These are phyloP conservation scores for Calidris pygmaea DNA, from an alignment of 2,113 vertebrate species.

Conservation along the genomic window DNA sequence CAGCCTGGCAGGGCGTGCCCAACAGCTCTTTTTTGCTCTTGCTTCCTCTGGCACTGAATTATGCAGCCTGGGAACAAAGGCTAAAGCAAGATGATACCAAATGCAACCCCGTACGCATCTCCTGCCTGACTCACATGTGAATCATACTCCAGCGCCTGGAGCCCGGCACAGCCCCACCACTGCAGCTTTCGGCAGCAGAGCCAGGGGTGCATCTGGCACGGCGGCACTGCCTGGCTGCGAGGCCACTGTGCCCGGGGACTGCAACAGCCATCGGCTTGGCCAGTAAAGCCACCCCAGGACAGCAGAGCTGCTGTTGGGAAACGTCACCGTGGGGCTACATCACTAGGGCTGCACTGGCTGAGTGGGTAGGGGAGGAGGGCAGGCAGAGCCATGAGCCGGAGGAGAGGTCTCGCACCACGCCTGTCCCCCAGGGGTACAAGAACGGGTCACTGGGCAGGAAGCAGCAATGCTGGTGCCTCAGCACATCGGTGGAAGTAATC, in stretches of 20 bases:
- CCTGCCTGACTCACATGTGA: not conserved
- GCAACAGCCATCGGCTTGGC: no score
- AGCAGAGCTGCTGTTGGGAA: not conserved
- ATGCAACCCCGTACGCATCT: not conserved
- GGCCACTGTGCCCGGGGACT: not conserved
- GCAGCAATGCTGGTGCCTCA: not conserved
- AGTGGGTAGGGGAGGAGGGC: not conserved
- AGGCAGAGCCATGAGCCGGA: not conserved
- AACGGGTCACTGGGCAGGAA: not conserved
- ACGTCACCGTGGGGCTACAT: accelerated
- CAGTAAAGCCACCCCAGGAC: not conserved
- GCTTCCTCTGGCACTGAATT: not conserved
- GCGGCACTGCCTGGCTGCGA: accelerated
- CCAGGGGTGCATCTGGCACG: accelerated
- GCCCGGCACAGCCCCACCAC: not conserved
- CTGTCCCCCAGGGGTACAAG: not conserved
- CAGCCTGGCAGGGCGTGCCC: not conserved
- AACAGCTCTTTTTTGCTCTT: not conserved
- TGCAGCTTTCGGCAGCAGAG: not conserved
- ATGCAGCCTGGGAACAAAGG: not conserved
- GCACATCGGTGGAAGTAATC: accelerated
- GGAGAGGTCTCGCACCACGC: not conserved
- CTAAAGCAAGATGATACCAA: not conserved
- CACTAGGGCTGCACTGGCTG: not conserved
- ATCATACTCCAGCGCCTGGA: not conserved